Evolutionary conservation across 1,140 invertebrate genomes (phyloP), one percentile per base, ranked within the genome.

Genomic region (Diorhabda carinulata): DNA sequence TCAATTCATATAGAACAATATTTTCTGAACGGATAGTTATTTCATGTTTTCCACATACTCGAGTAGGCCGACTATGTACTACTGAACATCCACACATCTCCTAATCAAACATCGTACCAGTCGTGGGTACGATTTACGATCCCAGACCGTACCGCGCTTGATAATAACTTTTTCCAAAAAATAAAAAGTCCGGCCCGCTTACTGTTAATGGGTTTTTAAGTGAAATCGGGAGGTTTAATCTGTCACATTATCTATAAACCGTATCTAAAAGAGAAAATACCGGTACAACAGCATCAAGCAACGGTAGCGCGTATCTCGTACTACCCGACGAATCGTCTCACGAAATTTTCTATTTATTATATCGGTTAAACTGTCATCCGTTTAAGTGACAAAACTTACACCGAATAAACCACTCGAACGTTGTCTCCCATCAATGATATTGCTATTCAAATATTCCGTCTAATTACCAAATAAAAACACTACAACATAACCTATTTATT

Each of bases 151-250:
- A 52, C 47, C 47, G 47, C 47, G 47, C 47, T 52, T 52, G 47
- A 52, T 52, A 52, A 52, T 52, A 52, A 52, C 47, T 52, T 52
- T 52, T 52, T 52, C 47, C 47, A 52, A 52, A 52, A 52, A 52
- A 52, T 6, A 52, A 52, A 52, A 52, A 52, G 47, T 52, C 47
- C 47, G 47, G 47, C 47, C 47, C 47, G 47, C 47, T 52, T n/a
- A 52, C 47, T 8, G 47, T 6, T 52, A 52, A 52, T 52, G 47
- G 47, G 6, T 52, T 52, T 52, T 52, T 52, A 52, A 52, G 47
- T 52, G 47, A 52, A 52, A 52, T 52, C 47, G 47, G 47, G 47
- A 52, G 47, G 47, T n/a, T 52, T 52, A 52, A 52, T 52, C 47
- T 52, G 47, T 52, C 47, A 52, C 47, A 52, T 52, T 52, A 52